phyloP scores from a whole-genome alignment of 2,113 vertebrate genomes.

The Cichladusa arquata region DNA sequence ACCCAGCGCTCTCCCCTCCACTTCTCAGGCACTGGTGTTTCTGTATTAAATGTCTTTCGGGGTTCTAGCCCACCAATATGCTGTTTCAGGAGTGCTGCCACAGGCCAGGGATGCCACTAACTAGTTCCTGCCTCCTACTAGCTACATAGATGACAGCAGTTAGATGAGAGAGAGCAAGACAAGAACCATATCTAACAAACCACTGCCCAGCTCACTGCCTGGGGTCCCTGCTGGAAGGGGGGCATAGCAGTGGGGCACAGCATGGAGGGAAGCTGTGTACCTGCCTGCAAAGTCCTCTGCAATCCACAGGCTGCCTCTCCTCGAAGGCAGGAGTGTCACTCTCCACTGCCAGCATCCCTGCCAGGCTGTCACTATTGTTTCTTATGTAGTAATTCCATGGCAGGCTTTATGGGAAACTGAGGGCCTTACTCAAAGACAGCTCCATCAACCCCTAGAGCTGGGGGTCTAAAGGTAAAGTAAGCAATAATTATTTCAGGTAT shows the following conservation, averaged over 20 bases:
- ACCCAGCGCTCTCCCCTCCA: neutral
- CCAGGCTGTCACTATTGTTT: neutral
- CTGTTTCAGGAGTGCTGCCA: neutral
- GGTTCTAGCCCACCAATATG: neutral
- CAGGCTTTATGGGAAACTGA: neutral
- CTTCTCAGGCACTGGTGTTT: neutral
- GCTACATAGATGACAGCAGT: neutral
- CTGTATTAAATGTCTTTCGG: neutral
- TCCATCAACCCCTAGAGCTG: neutral
- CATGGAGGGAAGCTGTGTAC: neutral
- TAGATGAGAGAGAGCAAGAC: neutral
- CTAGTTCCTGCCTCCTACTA: neutral
- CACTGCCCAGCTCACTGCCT: neutral
- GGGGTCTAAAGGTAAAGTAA: neutral
- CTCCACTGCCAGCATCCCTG: accelerated
- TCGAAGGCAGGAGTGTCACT: neutral
- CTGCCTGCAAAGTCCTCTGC: neutral
- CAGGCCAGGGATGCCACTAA: neutral
- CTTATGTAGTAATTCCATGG: neutral
- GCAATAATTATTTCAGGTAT: neutral
- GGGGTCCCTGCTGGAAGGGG: accelerated
- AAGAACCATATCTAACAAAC: accelerated
- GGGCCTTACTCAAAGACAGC: neutral
- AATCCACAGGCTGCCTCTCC: neutral
- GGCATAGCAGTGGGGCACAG: accelerated